Evolutionary conservation across 2,888 invertebrate genomes (phyloP).

Genomic region (Aleiodes leptofemur): DNA sequence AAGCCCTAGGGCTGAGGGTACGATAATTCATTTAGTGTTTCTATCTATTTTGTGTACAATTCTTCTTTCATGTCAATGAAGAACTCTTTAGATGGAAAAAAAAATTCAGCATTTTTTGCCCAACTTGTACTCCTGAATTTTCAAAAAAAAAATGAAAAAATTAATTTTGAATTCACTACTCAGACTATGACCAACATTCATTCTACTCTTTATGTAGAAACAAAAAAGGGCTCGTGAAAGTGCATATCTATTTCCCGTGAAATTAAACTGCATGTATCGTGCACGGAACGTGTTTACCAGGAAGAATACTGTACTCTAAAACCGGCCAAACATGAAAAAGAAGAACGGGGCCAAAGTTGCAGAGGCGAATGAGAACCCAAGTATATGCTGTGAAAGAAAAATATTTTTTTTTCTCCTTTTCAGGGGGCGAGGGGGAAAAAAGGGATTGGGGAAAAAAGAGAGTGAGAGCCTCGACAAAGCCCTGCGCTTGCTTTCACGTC

Average conservation of each 20-base stretch:
- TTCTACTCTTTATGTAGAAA: not conserved
- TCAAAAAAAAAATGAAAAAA: no score
- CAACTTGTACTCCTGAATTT: no score
- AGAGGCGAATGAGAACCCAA: constrained; percentile 29
- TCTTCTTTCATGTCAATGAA: no score
- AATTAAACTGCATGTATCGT: constrained; percentile 28
- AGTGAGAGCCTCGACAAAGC: constrained; percentile 47
- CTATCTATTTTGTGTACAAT: no score
- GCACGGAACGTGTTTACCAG: constrained; percentile 37
- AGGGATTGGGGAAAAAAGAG: constrained; percentile 7
- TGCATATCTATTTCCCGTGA: constrained; percentile 25
- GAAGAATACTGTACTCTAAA: constrained; percentile 30
- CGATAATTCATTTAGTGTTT: no score
- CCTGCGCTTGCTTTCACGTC: constrained; percentile 52
- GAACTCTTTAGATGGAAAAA: no score
- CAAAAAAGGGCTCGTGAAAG: constrained; percentile 32
- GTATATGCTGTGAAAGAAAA: constrained; percentile 6
- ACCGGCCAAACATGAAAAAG: constrained; percentile 13
- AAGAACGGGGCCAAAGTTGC: constrained; percentile 37
- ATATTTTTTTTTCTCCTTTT: no score
- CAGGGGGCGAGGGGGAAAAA: not conserved
- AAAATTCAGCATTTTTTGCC: no score
- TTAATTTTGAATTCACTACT: not conserved
- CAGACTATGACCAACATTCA: not conserved
- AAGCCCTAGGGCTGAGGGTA: no score